These are phyloP conservation scores for Ptychochromis oligacanthus DNA, from an alignment of 2,113 vertebrate species.

Conservation along the genomic window DNA sequence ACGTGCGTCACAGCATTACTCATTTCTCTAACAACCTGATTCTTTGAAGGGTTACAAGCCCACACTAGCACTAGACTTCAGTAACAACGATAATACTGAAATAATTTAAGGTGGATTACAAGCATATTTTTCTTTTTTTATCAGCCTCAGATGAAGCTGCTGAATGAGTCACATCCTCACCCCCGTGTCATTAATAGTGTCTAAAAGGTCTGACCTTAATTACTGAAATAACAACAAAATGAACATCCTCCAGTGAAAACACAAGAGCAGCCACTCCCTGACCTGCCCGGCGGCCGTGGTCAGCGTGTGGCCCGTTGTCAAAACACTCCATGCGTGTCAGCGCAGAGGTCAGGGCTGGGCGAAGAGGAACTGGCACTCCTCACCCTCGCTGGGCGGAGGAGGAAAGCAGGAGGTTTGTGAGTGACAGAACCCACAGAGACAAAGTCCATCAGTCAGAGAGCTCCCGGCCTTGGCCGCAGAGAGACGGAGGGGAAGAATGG, in stretches of 20 bases:
- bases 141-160: background rate
- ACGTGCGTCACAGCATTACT: too few relatives aligned
- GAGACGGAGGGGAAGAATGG: constrained; percentile 15
- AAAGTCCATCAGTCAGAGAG: constrained; percentile 29
- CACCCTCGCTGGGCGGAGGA: constrained; percentile 35
- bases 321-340: constrained; percentile 54
- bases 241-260: constrained; percentile 40
- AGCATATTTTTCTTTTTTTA: background rate
- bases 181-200: constrained; percentile 16
- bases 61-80: too few relatives aligned
- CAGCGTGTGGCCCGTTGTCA: constrained; percentile 54
- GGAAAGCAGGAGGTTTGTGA: constrained; percentile 51
- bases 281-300: constrained; percentile 45
- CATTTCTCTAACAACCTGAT: background rate
- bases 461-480: constrained; percentile 45
- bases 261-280: constrained; percentile 33
- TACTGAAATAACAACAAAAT: constrained; percentile 43
- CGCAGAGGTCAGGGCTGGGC: constrained; percentile 58
- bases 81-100: background rate
- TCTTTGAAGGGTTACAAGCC: background rate
- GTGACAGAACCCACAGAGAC: constrained; percentile 60
- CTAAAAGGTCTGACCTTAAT: constrained; percentile 32
- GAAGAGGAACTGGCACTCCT: constrained; percentile 67
- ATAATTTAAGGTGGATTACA: background rate
- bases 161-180: background rate